These are phyloP conservation scores for Pristiophorus japonicus DNA, from an alignment of 2,113 vertebrate genomes.

Conservation along the genomic window DNA sequence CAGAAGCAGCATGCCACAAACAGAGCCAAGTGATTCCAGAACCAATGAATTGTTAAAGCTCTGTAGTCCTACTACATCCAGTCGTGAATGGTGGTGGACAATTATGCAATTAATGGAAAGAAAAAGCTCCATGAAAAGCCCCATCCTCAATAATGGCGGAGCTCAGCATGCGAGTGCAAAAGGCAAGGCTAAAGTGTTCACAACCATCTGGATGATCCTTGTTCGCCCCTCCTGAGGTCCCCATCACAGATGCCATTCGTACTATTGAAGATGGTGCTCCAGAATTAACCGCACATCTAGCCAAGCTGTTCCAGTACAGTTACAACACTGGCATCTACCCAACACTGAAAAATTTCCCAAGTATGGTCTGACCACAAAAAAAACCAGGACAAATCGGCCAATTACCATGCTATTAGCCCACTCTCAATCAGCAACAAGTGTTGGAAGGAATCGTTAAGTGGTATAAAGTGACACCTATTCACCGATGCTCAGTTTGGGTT, in stretches of 20 bases:
- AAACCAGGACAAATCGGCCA: no score
- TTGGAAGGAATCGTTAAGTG: no score
- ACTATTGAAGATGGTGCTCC: no score
- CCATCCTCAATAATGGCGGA: neutral
- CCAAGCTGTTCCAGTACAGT: no score
- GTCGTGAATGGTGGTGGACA: neutral
- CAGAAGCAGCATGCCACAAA: neutral
- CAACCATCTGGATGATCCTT: neutral
- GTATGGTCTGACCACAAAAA: no score
- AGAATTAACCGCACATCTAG: no score
- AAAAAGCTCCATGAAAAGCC: neutral
- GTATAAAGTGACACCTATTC: no score
- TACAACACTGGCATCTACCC: no score
- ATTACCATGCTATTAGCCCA: no score
- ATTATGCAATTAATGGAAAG: neutral
- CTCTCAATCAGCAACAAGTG: no score
- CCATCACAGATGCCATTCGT: neutral
- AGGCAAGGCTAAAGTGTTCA: neutral
- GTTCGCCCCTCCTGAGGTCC: neutral
- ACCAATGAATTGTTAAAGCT: neutral
- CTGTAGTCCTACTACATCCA: neutral
- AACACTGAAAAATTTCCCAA: no score
- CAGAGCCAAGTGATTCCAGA: neutral
- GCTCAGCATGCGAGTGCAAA: neutral
- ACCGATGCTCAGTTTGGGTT: no score